Evolutionary conservation across 2,888 invertebrate species (phyloP), one percentile per base, ranked within the genome.

Genomic region (Lottia scabra): DNA sequence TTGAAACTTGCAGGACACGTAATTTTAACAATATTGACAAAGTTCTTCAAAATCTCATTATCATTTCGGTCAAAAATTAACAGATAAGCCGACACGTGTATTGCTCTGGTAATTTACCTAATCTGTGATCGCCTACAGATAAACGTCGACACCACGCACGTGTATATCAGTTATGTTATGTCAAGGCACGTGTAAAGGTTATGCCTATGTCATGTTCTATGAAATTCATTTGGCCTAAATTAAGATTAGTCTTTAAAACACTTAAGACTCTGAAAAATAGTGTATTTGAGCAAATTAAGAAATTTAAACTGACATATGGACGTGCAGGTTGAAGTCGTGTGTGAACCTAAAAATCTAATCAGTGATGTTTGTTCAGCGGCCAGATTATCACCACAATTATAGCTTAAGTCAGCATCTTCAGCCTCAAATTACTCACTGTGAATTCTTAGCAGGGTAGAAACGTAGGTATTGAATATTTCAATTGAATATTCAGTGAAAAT

Each of bases 121-220:
- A 56, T 56, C 56, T 56, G 19, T 23, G 23, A 56, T 56, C 56
- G 56, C 56, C 56, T 8, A 19, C 23, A 23, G 56, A 56, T 23
- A 56, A 56, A 23, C 23, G 10, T 13, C 19, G 8, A 23, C 56
- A 56, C 56, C 23, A 56, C 19, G 19, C 56, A 8, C 56, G 56
- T 56, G 56, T 13, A 19, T 23, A 23, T 23, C 56, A 23, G 56
- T 56, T 56, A 23, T 56, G 56, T 56, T 56, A 56, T 56, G 56
- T 23, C 56, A 56, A 56, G 19, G 19, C 56, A 19, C 56, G 56
- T 56, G 56, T 23, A 19, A 56, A 56, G 56, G 19, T 56, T 56
- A 56, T 56, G 56, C 56, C 56, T 56, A 23, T 56, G 56, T 56
- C 56, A 15, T 56, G 56, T 56, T 56, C 56, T 19, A 23, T 56